These are phyloP conservation scores for Nemoura dubitans DNA, from an alignment of 2,888 invertebrate species.

Conservation along the genomic window DNA sequence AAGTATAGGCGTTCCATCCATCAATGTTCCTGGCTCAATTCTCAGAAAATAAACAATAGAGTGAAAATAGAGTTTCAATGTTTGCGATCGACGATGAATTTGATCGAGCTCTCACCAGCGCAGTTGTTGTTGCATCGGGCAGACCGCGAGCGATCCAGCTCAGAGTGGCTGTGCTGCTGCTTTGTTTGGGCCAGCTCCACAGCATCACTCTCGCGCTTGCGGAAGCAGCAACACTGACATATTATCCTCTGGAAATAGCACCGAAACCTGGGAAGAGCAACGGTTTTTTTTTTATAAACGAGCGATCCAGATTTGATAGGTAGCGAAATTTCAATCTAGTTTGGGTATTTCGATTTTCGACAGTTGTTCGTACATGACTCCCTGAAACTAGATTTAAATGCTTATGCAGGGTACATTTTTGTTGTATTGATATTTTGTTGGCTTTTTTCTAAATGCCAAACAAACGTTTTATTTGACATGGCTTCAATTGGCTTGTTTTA, in stretches of 20 bases:
- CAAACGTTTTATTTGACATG: no score
- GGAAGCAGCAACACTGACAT: conserved; percentile 56
- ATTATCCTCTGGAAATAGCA: conserved; percentile 59
- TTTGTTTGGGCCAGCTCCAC: conserved; percentile 22
- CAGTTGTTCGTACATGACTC: no score
- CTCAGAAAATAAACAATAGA: neutral
- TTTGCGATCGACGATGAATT: neutral
- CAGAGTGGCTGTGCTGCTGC: conserved; percentile 33
- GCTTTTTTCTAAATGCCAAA: no score
- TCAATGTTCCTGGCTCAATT: neutral
- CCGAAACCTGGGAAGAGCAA: conserved; percentile 56
- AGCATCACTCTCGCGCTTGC: neutral
- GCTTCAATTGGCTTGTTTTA: no score
- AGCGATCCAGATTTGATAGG: no score
- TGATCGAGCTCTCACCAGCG: neutral
- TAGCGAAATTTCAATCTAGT: no score
- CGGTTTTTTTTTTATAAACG: no score
- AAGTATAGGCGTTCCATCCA: no score
- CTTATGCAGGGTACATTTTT: no score
- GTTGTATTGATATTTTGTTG: no score
- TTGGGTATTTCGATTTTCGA: neutral
- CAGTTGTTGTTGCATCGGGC: conserved; percentile 8
- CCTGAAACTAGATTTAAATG: no score
- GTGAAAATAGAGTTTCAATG: neutral
- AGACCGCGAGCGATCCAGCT: conserved; percentile 26